These are phyloP conservation scores for Lapara coniferarum DNA, from an alignment of 2,888 invertebrate genomes.

Conservation along the genomic window DNA sequence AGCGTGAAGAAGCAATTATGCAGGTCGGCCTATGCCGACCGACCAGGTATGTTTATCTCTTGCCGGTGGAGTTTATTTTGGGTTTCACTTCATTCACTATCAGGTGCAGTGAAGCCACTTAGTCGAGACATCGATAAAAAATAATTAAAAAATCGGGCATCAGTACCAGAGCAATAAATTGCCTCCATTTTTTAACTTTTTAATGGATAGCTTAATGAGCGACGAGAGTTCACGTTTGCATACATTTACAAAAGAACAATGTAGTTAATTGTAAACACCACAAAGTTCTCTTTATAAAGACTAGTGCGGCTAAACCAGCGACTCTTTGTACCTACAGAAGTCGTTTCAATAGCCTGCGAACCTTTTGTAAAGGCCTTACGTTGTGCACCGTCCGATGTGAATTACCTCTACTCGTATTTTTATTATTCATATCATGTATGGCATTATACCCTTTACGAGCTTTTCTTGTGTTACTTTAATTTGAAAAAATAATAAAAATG, in stretches of 20 bases:
- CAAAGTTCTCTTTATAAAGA: slow-evolving; percentile 10
- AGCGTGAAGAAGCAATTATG: no score
- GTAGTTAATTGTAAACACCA: slow-evolving; percentile 1
- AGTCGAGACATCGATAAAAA: no score
- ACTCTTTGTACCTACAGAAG: slow-evolving; percentile 8
- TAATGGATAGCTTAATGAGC: no score
- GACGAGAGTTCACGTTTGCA: neutral
- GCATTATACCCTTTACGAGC: slow-evolving; percentile 44
- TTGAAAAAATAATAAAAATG: slow-evolving; percentile 28
- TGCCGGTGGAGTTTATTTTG: no score
- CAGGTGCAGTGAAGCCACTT: no score
- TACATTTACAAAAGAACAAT: neutral
- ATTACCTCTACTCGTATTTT: slow-evolving; percentile 34
- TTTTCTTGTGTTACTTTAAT: slow-evolving; percentile 30
- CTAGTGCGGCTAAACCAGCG: slow-evolving; percentile 2
- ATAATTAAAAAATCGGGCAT: no score
- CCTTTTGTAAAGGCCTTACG: slow-evolving; percentile 6
- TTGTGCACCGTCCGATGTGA: slow-evolving; percentile 1
- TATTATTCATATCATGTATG: slow-evolving; percentile 49
- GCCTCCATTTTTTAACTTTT: no score
- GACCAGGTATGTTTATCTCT: no score
- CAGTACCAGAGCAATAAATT: no score
- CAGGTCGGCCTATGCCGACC: no score
- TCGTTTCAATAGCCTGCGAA: slow-evolving; percentile 2
- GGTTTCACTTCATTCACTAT: no score